Evolutionary conservation across 2,888 invertebrate species (phyloP), one percentile per base, ranked within the genome.

Genomic region (Pheosia gnoma): DNA sequence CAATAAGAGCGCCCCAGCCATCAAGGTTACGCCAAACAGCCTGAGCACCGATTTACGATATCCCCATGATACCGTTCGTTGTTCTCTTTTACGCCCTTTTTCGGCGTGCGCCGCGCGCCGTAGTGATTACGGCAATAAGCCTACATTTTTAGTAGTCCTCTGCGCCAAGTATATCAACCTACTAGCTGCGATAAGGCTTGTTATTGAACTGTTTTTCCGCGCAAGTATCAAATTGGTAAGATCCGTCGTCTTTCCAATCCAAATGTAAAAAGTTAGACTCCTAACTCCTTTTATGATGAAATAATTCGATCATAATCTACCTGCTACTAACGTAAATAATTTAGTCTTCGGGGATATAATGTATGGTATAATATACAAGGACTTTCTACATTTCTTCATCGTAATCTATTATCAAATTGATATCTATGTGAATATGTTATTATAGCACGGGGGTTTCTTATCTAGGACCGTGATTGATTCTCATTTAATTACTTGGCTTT

Each of bases 11-110:
- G 55, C 58, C 43, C 57, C 37, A 9, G 55, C 61, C 38, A 69
- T 72, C 59, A 65, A 71, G 67, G 71, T 72, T 64, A 64, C 60
- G 55, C n/a, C 60, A 56, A 60, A 72, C 57, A 51, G 65, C 60
- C 47, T 52, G 36, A 61, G 53, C 61, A 52, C 45, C 62, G 58
- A 71, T 70, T 70, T 67, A 63, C 56, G 61, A 59, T 54, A 60
- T 52, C 41, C 60, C 49, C 62, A 61, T 60, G 72, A 63, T 66
- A 62, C 59, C 53, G 38, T 71, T 72, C 59, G 61, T 64, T 71
- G 60, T 65, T 62, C 37, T 64, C 55, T 66, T 72, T 60, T 66
- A 70, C 65, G 58, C 55, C 38, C 53, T 38, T 13, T 52, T 70
- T 65, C 60, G 57, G 62, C 57, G 61, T 58, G 7, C 51, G 25